A percentile compares a stretch with the other conserved stretches of the same genome.
These are phyloP conservation scores for Sphenopsis melanotis DNA, from an alignment of 2,797 vertebrate genomes.

Conservation along the genomic window DNA sequence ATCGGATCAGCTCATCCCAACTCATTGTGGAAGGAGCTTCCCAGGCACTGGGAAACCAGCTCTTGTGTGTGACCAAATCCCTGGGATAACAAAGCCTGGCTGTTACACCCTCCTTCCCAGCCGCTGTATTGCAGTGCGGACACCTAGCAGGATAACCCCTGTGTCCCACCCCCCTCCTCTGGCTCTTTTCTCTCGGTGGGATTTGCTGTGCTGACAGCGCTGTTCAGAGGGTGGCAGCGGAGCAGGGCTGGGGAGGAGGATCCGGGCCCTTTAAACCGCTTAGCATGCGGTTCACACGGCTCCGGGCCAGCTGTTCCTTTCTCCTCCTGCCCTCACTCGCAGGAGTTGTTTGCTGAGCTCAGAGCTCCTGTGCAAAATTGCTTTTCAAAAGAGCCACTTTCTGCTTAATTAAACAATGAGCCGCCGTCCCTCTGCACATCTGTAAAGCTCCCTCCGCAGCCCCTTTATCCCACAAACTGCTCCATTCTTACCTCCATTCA, in stretches of 20 bases:
- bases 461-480: slow-evolving; percentile 87
- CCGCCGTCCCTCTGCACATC: slow-evolving; percentile 82
- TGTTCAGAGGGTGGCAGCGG: slow-evolving; percentile 43
- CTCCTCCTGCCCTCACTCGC: slow-evolving; percentile 69
- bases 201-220: slow-evolving; percentile 62
- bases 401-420: slow-evolving; percentile 88
- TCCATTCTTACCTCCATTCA: slow-evolving; percentile 87
- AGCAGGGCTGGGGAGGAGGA: slow-evolving; percentile 58
- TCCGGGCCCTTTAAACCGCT: slow-evolving; percentile 76
- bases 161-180: neutral
- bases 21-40: slow-evolving; percentile 41
- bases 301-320: slow-evolving; percentile 84
- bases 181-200: slow-evolving; percentile 28
- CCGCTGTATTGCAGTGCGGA: neutral
- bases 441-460: slow-evolving; percentile 85
- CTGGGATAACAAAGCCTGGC: slow-evolving; percentile 51
- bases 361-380: slow-evolving; percentile 85
- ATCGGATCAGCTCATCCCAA: neutral
- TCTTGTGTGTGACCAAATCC: slow-evolving; percentile 45
- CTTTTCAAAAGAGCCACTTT: slow-evolving; percentile 87
- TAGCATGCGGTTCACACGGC: slow-evolving; percentile 80
- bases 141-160: slow-evolving; percentile 44
- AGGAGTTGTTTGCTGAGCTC: slow-evolving; percentile 76
- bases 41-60: slow-evolving; percentile 21
- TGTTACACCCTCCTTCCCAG: slow-evolving; percentile 30